Conservation (phyloP, 2,797 vertebrate species). For the Helicolenus hilgendorfi region DNA sequence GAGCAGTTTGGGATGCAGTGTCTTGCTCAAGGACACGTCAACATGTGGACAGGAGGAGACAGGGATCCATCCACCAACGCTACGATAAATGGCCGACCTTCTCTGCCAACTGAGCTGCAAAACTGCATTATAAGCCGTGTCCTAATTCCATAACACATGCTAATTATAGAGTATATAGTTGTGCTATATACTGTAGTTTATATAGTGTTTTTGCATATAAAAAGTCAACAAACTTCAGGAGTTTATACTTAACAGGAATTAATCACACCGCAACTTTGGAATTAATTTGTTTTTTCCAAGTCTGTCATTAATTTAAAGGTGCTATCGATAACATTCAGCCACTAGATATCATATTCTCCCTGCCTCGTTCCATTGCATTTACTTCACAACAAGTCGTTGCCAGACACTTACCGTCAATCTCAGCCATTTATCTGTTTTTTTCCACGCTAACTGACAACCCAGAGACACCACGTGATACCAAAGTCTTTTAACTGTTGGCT, state of each 20-base stretch:
- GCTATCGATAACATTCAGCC: no score
- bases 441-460: no score
- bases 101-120: constrained; percentile 2
- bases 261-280: neutral
- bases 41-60: no score
- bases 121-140: neutral
- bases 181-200: no score
- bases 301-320: neutral
- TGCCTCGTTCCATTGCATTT: no score
- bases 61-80: neutral
- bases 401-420: no score
- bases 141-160: neutral
- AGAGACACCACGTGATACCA: no score
- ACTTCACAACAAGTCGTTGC: no score
- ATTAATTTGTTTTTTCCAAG: neutral
- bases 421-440: no score
- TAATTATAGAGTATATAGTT: neutral
- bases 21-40: constrained; percentile 28
- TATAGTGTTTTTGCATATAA: neutral
- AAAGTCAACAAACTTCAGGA: neutral
- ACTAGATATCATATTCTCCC: no score
- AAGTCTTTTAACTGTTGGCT: no score
- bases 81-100: constrained; percentile 29
- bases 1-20: neutral
- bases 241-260: neutral